phyloP scores from a whole-genome alignment of 53 echinoderm and acorn worm genomes.

The Echinometra lucunter region DNA sequence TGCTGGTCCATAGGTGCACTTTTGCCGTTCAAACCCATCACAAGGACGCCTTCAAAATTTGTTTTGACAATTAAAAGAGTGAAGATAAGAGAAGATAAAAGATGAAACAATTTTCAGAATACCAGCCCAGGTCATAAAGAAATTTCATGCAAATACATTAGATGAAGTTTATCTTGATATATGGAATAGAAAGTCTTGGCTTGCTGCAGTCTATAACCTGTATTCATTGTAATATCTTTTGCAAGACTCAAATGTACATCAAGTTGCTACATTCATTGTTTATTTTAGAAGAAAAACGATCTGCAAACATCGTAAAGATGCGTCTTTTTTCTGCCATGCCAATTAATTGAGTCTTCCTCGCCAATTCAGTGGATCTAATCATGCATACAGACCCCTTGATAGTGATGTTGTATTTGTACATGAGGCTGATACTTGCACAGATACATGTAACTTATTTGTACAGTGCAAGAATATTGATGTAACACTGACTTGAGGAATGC shows the following conservation, averaged over 20 bases:
- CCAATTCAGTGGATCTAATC: neutral
- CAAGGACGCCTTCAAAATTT: no score
- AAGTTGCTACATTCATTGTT: neutral
- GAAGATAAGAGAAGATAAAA: no score
- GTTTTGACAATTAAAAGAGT: no score
- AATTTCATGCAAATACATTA: neutral
- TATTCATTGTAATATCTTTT: neutral
- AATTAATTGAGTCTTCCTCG: neutral
- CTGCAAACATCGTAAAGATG: conserved; percentile 18
- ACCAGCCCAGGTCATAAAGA: no score
- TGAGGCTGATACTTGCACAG: neutral
- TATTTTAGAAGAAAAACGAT: conserved; percentile 10
- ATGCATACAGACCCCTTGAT: neutral
- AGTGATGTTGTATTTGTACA: neutral
- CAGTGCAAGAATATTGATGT: neutral
- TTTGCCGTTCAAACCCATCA: no score
- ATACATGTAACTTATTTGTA: neutral
- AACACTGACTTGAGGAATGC: neutral
- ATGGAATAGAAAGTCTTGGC: neutral
- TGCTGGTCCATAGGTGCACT: no score
- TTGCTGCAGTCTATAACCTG: neutral
- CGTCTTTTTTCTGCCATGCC: neutral
- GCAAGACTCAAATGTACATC: neutral
- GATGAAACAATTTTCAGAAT: no score
- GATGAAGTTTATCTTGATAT: neutral